Evolutionary conservation across 2,797 vertebrate genomes (phyloP).

Genomic region (Paedocypris micromegethes): DNA sequence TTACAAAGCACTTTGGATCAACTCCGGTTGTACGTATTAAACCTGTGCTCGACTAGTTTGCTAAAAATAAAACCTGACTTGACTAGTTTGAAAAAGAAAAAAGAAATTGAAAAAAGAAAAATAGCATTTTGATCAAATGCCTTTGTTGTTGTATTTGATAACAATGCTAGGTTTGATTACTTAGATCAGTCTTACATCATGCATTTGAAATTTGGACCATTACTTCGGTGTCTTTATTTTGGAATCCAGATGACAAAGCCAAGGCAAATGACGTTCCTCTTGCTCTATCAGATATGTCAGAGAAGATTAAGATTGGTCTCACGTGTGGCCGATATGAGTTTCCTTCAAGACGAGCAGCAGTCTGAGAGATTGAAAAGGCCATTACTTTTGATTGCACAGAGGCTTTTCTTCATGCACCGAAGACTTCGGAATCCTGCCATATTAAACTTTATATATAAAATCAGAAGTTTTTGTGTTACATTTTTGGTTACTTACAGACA

Average conservation of each 20-base stretch:
- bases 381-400: constrained; percentile 41
- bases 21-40: too few relatives aligned
- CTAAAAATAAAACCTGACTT: too few relatives aligned
- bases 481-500: too few relatives aligned
- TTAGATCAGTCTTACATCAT: constrained; percentile 14
- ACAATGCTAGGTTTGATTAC: neutral
- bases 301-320: constrained; percentile 46
- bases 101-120: too few relatives aligned
- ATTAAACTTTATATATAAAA: too few relatives aligned
- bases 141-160: too few relatives aligned
- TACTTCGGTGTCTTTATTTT: constrained; percentile 18
- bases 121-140: too few relatives aligned
- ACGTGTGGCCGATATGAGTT: constrained; percentile 40
- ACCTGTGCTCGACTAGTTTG: too few relatives aligned
- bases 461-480: too few relatives aligned
- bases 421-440: constrained; percentile 11
- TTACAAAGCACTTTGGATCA: too few relatives aligned
- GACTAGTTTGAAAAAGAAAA: too few relatives aligned
- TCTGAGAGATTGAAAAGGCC: constrained; percentile 43
- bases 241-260: constrained; percentile 17
- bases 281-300: constrained; percentile 26
- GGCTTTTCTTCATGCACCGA: constrained; percentile 24
- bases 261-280: constrained; percentile 27
- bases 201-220: constrained; percentile 18
- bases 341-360: constrained; percentile 41